phyloP scores from a whole-genome alignment of 2,113 vertebrate species.

The Uria lomvia region DNA sequence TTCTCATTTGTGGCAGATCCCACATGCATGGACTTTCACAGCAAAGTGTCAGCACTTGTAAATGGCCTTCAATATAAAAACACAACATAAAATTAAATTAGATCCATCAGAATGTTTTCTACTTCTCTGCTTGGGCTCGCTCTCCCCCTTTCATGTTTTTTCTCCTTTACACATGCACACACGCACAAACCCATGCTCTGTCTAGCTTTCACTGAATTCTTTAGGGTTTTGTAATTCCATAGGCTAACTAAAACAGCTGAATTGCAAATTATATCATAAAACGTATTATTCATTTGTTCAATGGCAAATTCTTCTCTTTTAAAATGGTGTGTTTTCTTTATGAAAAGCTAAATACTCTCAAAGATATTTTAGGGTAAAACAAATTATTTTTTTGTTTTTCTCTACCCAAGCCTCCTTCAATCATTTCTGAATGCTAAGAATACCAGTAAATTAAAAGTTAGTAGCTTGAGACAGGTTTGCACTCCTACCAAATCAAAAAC shows the following conservation, averaged over 20 bases:
- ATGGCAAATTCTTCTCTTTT: not conserved
- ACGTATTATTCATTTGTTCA: not conserved
- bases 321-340: not conserved
- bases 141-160: not conserved
- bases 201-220: not conserved
- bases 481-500: not conserved
- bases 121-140: not conserved
- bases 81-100: conserved; percentile 69
- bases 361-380: not conserved
- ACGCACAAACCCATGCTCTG: not conserved
- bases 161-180: not conserved
- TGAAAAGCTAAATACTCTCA: not conserved
- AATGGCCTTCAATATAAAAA: conserved; percentile 63
- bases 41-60: conserved; percentile 56
- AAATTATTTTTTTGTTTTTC: not conserved
- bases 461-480: conserved; percentile 2
- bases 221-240: not conserved
- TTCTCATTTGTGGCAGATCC: conserved; percentile 61
- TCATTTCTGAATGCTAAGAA: conserved; percentile 4
- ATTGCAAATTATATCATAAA: not conserved
- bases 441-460: conserved; percentile 33
- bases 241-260: not conserved
- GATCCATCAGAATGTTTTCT: conserved; percentile 55
- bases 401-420: not conserved
- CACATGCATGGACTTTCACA: conserved; percentile 48